Base-by-base conservation (phyloP, 2,113 vertebrate genomes). In the Microcebus murinus region DNA sequence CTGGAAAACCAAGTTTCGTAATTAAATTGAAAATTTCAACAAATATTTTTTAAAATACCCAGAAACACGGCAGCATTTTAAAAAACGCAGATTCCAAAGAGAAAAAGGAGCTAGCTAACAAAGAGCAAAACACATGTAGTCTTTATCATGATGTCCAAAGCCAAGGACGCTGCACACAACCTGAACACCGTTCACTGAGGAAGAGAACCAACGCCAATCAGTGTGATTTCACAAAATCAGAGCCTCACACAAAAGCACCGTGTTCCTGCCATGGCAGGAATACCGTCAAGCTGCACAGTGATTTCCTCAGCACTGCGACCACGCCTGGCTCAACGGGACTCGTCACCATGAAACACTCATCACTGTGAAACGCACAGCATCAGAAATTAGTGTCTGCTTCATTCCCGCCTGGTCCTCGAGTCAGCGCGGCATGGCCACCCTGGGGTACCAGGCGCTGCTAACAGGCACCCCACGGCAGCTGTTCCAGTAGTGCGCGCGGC, bases 1-100 rank as follows among this genome's bases (percentile, higher is more conserved):
- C 80, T 80, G 4, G 90, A 87, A 90, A 88, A 45, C 23, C 50
- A 52, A 91, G 61, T 77, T 86, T 89, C 18, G 50, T 82, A 57
- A 96, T 67, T 39, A 95, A 27, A 13, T 50, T 48, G 21, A 31
- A 95, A 92, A 52, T 90, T 85, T 90, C 39, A 87, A 65, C 6
- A 95, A 12, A 87, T 76, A 67, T 12, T 70, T 68, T 36, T 50
- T 10, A 68, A 91, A 95, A 77, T 61, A 57, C 18, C 65, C 6
- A 93, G 39, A 88, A 96, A 93, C 31, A 85, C 57, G 45, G 89
- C 2, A 52, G 14, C 15, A 48, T 48, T 67, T 61, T 6, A 27
- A 59, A 94, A 92, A 95, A 71, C 68, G 55, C 2, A 96, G 20
- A 74, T 81, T 83, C 39, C 45, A 87, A 91, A 86, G 55, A 39